Evolutionary conservation across 2,113 vertebrate genomes (phyloP).

Genomic region (Condylura cristata): DNA sequence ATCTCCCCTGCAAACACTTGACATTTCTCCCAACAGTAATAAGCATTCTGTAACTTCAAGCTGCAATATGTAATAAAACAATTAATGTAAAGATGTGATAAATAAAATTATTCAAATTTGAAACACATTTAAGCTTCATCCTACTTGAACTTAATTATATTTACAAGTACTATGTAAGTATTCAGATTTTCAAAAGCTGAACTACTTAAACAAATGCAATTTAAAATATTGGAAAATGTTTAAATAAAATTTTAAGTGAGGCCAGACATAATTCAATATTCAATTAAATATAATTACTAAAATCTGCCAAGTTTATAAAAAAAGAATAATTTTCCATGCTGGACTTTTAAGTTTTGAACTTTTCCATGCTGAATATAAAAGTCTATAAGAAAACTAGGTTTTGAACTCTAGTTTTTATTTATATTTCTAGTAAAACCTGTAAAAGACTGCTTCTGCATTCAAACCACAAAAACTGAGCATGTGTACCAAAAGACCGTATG

Average conservation of each 20-base stretch:
- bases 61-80: neutral
- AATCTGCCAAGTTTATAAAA: neutral
- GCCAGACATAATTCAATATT: neutral
- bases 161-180: neutral
- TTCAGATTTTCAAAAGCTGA: neutral
- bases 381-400: neutral
- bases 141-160: neutral
- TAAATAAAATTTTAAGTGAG: constrained; percentile 1
- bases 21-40: neutral
- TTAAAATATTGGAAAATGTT: neutral
- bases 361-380: neutral
- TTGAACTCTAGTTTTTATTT: neutral
- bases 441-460: neutral
- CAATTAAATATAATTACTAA: neutral
- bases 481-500: neutral
- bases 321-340: neutral
- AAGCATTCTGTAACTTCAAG: neutral
- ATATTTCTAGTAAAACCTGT: neutral
- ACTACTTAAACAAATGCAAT: neutral
- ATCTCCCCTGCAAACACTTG: neutral
- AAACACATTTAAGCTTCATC: neutral
- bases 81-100: neutral
- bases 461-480: neutral
- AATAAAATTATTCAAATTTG: neutral
- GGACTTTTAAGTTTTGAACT: neutral